Evolutionary conservation across 2,888 invertebrate genomes (phyloP).

Genomic region (Lithosia quadra): DNA sequence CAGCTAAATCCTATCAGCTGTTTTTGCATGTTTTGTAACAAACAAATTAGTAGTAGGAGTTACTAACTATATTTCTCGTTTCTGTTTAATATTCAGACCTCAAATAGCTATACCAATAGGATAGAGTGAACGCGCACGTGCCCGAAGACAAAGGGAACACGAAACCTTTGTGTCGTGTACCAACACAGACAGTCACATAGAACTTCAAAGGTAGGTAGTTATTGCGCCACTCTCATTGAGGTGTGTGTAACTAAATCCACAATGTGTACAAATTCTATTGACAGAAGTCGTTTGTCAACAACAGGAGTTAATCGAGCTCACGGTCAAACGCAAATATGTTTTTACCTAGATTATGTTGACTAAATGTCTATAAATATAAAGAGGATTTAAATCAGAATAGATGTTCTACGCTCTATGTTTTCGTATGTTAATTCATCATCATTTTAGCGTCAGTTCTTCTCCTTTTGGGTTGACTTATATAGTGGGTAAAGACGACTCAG

Average conservation of each 20-base stretch:
- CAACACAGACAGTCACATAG: slow-evolving; percentile 26
- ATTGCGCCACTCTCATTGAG: slow-evolving; percentile 36
- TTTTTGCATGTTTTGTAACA: background rate
- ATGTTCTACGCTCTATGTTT: background rate
- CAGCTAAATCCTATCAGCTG: background rate
- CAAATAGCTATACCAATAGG: slow-evolving; percentile 18
- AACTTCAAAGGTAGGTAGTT: slow-evolving; percentile 16
- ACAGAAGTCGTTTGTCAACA: slow-evolving; percentile 39
- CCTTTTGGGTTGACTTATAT: too few relatives aligned
- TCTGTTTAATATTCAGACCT: slow-evolving; percentile 8
- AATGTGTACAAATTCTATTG: slow-evolving; percentile 34
- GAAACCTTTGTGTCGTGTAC: slow-evolving; percentile 51
- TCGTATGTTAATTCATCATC: background rate
- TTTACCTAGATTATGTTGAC: background rate
- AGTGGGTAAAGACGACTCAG: too few relatives aligned
- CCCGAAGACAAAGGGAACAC: slow-evolving; percentile 64
- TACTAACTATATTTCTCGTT: background rate
- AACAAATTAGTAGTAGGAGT: background rate
- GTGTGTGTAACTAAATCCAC: slow-evolving; percentile 26
- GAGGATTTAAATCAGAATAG: background rate
- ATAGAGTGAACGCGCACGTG: slow-evolving; percentile 57
- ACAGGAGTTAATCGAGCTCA: slow-evolving; percentile 37
- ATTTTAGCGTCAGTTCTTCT: background rate
- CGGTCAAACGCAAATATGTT: slow-evolving; percentile 25
- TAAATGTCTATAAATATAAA: background rate